phyloP scores from a whole-genome alignment of 2,888 invertebrate genomes.

The Aphodius sticticus region DNA sequence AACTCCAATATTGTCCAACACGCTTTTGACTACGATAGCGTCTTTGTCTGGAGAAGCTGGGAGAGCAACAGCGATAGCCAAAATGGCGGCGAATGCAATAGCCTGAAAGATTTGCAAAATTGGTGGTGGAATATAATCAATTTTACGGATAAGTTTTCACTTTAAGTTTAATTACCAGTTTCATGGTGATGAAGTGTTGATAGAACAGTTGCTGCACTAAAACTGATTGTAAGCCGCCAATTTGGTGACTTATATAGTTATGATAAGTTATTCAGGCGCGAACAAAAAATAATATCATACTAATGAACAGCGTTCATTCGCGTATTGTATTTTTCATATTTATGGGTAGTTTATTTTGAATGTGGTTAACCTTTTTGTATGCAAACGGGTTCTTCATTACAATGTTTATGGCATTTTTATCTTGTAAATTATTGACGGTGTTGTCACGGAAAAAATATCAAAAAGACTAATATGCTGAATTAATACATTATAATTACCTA shows the following conservation, averaged over 20 bases:
- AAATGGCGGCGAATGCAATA: conserved; percentile 42
- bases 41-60: conserved; percentile 54
- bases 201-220: neutral
- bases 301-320: neutral
- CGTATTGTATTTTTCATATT: neutral
- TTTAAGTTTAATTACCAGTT: neutral
- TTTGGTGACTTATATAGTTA: neutral
- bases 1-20: conserved; percentile 66
- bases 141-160: neutral
- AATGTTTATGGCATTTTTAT: neutral
- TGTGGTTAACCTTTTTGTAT: neutral
- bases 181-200: neutral
- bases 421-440: neutral
- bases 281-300: neutral
- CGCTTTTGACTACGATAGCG: conserved; percentile 68
- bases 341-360: neutral
- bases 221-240: neutral
- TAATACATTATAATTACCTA: neutral
- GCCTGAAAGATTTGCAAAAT: conserved; percentile 37
- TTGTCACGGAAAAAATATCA: neutral
- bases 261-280: neutral
- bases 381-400: neutral
- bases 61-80: conserved; percentile 10
- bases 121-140: neutral
- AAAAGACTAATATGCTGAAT: neutral